phyloP scores from a whole-genome alignment of 2,797 vertebrate species.

The Euphonia xanthogaster region DNA sequence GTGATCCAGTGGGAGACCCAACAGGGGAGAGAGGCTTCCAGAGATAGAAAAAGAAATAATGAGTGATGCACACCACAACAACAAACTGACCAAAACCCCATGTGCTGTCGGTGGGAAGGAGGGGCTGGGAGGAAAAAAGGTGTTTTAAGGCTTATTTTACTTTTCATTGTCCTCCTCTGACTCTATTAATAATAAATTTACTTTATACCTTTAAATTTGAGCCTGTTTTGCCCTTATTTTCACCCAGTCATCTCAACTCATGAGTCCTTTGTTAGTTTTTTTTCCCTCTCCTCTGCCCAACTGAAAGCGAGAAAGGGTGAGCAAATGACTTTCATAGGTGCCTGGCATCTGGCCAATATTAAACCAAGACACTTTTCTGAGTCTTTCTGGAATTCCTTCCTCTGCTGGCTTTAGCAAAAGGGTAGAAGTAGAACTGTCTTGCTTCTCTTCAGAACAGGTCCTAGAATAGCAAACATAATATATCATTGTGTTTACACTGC shows the following conservation, averaged over 20 bases:
- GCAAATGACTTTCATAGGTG: background rate
- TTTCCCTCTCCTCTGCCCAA: background rate
- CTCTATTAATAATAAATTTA: background rate
- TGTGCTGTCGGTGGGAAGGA: rapidly evolving
- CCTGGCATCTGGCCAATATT: background rate
- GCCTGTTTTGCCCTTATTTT: background rate
- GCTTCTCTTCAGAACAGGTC: background rate
- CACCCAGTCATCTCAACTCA: background rate
- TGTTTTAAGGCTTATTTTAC: background rate
- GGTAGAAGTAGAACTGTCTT: background rate
- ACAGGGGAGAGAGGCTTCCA: no score
- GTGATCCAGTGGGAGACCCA: no score
- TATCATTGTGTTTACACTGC: background rate
- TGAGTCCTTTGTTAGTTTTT: background rate
- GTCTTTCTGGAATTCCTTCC: background rate
- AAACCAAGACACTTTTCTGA: background rate
- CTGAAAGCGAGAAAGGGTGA: background rate
- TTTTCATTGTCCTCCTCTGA: background rate
- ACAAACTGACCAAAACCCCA: background rate
- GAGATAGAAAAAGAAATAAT: no score
- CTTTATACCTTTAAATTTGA: background rate
- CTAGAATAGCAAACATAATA: background rate
- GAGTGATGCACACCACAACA: no score
- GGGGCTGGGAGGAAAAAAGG: background rate
- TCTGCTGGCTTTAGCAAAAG: background rate